A percentile compares a stretch with the other conserved stretches of the same genome.
Conservation (phyloP, 2,797 vertebrate genomes). For the Syngnathus acus region DNA sequence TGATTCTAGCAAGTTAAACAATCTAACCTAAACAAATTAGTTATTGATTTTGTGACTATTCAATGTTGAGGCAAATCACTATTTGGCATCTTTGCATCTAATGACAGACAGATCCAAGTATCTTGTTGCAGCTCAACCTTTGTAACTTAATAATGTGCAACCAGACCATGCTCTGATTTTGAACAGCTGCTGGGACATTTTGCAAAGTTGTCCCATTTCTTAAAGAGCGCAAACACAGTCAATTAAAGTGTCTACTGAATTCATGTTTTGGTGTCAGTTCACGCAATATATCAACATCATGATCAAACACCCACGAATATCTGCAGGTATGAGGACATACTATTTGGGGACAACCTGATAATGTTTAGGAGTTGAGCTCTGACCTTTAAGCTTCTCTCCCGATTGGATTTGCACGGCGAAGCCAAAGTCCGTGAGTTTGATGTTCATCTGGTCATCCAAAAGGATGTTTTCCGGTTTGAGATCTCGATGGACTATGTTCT, state of each 20-base stretch:
- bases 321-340: background rate
- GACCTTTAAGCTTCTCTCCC: constrained; percentile 83
- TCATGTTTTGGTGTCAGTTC: background rate
- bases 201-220: constrained; percentile 5
- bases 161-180: constrained; percentile 14
- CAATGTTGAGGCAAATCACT: constrained; percentile 36
- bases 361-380: constrained; percentile 9
- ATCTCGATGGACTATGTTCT: constrained; percentile 90
- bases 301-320: background rate
- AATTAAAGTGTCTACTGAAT: background rate
- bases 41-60: background rate
- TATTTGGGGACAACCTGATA: background rate
- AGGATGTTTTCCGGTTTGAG: constrained; percentile 97
- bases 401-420: constrained; percentile 81
- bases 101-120: constrained; percentile 38
- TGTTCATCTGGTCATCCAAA: constrained; percentile 90
- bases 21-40: constrained; percentile 19
- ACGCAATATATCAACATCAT: background rate
- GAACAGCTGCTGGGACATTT: constrained; percentile 30
- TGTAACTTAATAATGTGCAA: constrained; percentile 32
- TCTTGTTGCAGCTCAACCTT: constrained; percentile 54
- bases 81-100: constrained; percentile 8
- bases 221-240: background rate
- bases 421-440: constrained; percentile 95
- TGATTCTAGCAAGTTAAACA: background rate